These are phyloP conservation scores for Hyperopisus bebe DNA, from an alignment of 2,113 vertebrate genomes.

Conservation along the genomic window DNA sequence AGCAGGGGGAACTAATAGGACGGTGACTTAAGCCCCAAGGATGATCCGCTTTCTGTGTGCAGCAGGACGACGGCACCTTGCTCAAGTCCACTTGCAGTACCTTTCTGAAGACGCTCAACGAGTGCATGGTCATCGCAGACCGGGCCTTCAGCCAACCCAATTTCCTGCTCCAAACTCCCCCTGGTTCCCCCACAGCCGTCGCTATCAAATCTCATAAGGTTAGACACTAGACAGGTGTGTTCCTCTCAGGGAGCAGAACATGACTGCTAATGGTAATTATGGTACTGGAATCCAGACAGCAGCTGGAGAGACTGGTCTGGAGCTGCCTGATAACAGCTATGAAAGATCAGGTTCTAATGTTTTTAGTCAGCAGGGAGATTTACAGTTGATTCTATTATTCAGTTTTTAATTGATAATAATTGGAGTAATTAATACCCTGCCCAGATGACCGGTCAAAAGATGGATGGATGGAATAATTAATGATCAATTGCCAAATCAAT, in stretches of 20 bases:
- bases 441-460: not conserved
- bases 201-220: constrained; percentile 1
- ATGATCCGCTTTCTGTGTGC: not conserved
- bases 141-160: constrained; percentile 79
- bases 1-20: constrained; percentile 62
- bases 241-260: not conserved
- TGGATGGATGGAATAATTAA: not conserved
- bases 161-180: constrained; percentile 53
- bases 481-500: not conserved
- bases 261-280: not conserved
- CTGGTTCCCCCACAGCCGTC: not conserved
- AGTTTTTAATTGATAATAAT: not conserved
- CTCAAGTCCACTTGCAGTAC: constrained; percentile 94
- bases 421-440: not conserved
- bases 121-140: constrained; percentile 93
- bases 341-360: not conserved
- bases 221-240: not conserved
- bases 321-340: not conserved
- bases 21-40: not conserved
- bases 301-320: not conserved
- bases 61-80: constrained; percentile 53
- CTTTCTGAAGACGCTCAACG: constrained; percentile 91
- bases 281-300: not conserved
- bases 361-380: not conserved
- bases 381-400: not conserved